These are phyloP conservation scores for Heliconius sara DNA, from an alignment of 2,888 invertebrate species.

Conservation along the genomic window DNA sequence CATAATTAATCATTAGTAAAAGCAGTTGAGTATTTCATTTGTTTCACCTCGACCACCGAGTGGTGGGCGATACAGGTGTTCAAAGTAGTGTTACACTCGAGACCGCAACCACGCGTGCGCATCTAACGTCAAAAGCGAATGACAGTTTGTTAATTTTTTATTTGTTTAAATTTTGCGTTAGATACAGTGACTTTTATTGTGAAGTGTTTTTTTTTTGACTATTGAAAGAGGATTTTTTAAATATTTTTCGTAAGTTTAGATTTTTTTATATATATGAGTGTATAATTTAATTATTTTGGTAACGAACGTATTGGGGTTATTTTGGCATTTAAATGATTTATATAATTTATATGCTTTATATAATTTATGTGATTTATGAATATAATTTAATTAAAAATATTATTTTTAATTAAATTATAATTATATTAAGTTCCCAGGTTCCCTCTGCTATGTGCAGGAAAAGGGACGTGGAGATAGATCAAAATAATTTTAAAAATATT, in stretches of 20 bases:
- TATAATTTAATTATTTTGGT: background rate
- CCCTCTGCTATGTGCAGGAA: too few relatives aligned
- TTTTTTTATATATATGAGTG: background rate
- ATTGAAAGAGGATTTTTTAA: background rate
- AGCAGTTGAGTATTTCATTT: conserved; percentile 6
- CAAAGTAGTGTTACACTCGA: conserved; percentile 72
- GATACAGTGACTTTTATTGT: conserved; percentile 15
- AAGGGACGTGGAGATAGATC: too few relatives aligned
- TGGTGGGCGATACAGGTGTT: conserved; percentile 58
- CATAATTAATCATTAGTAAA: background rate
- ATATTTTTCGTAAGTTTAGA: background rate
- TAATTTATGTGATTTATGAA: too few relatives aligned
- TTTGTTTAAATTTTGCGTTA: background rate
- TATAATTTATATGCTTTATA: too few relatives aligned
- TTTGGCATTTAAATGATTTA: background rate
- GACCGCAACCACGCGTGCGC: conserved; percentile 68
- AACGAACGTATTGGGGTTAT: background rate
- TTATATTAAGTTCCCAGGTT: too few relatives aligned
- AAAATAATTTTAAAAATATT: too few relatives aligned
- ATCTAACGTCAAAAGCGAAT: conserved; percentile 39
- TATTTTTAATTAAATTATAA: too few relatives aligned
- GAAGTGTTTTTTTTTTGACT: conserved; percentile 7
- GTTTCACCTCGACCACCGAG: conserved; percentile 45
- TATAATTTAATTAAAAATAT: too few relatives aligned
- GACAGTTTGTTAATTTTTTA: background rate